These are phyloP conservation scores for Hoplodrina ambigua DNA, from an alignment of 2,888 invertebrate species.

Conservation along the genomic window DNA sequence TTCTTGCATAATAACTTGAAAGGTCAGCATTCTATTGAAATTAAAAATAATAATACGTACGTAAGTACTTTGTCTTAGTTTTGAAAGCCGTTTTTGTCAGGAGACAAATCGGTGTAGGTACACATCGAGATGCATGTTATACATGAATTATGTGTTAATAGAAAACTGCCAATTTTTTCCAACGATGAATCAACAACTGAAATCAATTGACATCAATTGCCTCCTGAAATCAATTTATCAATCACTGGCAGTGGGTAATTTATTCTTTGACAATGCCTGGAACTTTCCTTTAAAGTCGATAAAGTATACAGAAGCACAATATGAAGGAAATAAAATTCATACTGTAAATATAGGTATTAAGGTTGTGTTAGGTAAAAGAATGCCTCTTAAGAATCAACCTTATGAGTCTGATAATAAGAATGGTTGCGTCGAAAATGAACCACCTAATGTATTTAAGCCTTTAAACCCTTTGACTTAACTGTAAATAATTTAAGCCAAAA, in stretches of 20 bases:
- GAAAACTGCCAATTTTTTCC: background rate
- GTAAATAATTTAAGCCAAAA: background rate
- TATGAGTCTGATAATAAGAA: too few relatives aligned
- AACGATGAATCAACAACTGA: background rate
- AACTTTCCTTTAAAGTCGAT: background rate
- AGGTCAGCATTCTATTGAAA: conserved; percentile 10
- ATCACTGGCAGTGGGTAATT: conserved; percentile 5
- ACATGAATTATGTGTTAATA: background rate
- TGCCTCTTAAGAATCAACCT: too few relatives aligned
- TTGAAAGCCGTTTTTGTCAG: background rate
- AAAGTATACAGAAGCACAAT: background rate
- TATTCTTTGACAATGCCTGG: background rate
- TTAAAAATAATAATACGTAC: background rate
- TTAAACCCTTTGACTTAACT: background rate
- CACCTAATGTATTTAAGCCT: background rate
- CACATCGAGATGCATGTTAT: background rate
- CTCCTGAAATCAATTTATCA: conserved; percentile 25
- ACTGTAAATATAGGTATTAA: too few relatives aligned
- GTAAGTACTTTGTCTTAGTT: background rate
- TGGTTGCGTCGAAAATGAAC: background rate
- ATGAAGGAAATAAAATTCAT: too few relatives aligned
- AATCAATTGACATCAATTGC: background rate
- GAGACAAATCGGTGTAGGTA: too few relatives aligned
- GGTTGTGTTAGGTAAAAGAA: too few relatives aligned
- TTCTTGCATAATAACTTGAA: conserved; percentile 26